Base-by-base conservation (phyloP, 2,888 invertebrate species). In the Mythimna loreyi region DNA sequence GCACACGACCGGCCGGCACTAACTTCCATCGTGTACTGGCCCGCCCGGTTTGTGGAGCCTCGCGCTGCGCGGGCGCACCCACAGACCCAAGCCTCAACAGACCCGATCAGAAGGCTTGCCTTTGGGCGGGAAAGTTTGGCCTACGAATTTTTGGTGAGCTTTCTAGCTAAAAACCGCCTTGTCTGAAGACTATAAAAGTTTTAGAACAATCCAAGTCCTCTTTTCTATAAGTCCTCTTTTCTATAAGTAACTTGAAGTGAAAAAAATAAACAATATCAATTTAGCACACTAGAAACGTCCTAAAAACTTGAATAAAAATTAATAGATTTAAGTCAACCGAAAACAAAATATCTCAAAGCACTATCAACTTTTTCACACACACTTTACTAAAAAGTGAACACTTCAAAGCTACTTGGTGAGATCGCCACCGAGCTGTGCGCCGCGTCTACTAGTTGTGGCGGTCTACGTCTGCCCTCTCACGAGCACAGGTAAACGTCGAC, bases 1-100 rank as follows among this genome's bases (percentile, higher is more conserved):
- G 88, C 85, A 88, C 92, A 93, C 94, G 88, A 92, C 92, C 93
- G 91, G 81, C 86, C 93, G 90, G 87, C 89, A 89, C 92, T 80
- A 88, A 89, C 89, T 91, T 90, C 93, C 95, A 95, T 95, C 93
- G 93, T 93, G 92, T 89, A 95, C 95, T 95, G 91, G 89, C 89
- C 89, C 91, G 90, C 89, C 88, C 90, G 88, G 91, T 92, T 91
- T 89, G 86, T 84, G 85, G 85, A 87, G 86, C 87, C 88, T 87
- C 85, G 82, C 86, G 83, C 81, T 91, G 94, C 93, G 93, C 92
- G 87, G 85, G 92, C 93, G 94, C 94, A 91, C 13, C 83, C 87
- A 91, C 81, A 93, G 93, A 90, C 72, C 72, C 84, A 80, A 67
- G 72, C 67, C 72, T 75, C 49, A 90, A 88, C 89, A 81, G 72